phyloP scores from a whole-genome alignment of 2,113 vertebrate genomes.

The Murina feae region DNA sequence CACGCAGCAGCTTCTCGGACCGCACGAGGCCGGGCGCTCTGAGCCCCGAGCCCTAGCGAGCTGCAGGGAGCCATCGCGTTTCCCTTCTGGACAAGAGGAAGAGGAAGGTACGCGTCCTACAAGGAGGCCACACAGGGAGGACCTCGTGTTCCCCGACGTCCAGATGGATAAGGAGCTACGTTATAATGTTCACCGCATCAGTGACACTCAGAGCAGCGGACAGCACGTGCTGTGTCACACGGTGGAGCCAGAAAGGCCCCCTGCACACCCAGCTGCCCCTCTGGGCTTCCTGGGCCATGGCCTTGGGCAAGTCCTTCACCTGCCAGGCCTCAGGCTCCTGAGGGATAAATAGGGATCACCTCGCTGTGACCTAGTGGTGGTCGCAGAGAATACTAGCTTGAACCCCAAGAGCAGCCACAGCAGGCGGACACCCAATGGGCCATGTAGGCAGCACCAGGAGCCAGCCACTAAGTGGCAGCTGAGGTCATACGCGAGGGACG shows the following conservation, averaged over 20 bases:
- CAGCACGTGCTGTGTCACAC: accelerated
- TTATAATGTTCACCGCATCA: accelerated
- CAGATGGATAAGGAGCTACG: neutral
- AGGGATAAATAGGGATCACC: accelerated
- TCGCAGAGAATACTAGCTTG: accelerated
- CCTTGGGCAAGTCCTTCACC: neutral
- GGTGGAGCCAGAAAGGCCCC: neutral
- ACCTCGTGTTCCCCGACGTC: neutral
- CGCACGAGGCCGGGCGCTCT: accelerated
- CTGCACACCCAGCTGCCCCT: too few relatives aligned
- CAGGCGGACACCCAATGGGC: accelerated
- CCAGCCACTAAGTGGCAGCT: neutral
- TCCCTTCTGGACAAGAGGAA: neutral
- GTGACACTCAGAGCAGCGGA: neutral
- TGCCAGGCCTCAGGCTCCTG: neutral
- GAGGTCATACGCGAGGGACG: neutral
- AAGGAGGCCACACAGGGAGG: neutral
- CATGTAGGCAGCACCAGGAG: accelerated
- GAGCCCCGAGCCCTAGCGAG: neutral
- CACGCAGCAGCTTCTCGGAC: accelerated
- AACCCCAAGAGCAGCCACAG: accelerated
- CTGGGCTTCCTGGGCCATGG: neutral
- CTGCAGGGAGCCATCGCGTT: accelerated
- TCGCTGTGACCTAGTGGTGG: accelerated
- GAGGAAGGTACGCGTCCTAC: accelerated